These are phyloP conservation scores for Pogona vitticeps DNA, from an alignment of 2,113 vertebrate species.

Conservation along the genomic window DNA sequence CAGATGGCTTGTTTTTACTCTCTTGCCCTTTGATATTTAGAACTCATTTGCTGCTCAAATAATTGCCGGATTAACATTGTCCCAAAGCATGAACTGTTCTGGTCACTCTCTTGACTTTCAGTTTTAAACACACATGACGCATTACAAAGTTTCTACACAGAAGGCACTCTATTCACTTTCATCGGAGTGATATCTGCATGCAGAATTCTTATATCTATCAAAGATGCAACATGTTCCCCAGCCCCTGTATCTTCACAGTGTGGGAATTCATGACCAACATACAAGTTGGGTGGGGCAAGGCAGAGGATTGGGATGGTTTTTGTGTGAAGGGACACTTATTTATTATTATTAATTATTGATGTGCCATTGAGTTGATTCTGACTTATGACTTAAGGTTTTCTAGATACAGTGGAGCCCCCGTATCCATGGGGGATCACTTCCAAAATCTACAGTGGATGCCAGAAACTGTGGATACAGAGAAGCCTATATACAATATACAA, in stretches of 20 bases:
- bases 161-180: background rate
- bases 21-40: constrained; percentile 26
- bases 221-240: background rate
- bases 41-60: constrained; percentile 22
- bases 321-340: no score
- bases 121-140: background rate
- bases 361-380: no score
- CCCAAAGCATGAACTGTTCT: background rate
- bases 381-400: no score
- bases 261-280: background rate
- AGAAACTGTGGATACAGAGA: no score
- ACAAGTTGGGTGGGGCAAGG: no score
- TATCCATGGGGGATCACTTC: no score
- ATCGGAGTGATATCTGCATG: background rate
- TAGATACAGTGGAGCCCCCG: no score
- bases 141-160: background rate
- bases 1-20: constrained; percentile 25
- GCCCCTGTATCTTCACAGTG: background rate
- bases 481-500: no score
- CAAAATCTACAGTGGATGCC: no score
- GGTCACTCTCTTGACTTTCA: background rate
- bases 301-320: no score
- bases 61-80: constrained; percentile 40
- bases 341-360: no score
- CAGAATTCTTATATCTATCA: background rate